These are phyloP conservation scores for Poeciliopsis presidionis DNA, from an alignment of 2,797 vertebrate species.

Conservation along the genomic window DNA sequence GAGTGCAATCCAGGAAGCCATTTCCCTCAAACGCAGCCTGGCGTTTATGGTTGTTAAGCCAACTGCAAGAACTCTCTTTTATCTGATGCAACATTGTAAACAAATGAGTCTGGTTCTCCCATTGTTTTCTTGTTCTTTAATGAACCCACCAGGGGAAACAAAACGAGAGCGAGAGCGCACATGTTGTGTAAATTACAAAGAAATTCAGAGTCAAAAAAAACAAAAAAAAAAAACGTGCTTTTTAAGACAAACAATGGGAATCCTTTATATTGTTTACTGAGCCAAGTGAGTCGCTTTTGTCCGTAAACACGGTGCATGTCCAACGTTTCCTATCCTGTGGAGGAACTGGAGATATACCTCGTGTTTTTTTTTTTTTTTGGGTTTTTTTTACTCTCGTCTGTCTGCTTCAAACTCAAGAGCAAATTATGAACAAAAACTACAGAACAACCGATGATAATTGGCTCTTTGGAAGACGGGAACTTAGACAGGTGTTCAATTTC, in stretches of 20 bases:
- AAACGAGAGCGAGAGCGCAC: not conserved
- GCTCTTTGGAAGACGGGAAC: not conserved
- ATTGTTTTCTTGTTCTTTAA: not conserved
- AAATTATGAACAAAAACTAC: not conserved
- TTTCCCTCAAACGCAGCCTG: not conserved
- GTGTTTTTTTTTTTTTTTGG: not conserved
- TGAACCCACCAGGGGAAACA: not conserved
- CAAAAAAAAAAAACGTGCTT: not conserved
- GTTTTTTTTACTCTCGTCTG: not conserved
- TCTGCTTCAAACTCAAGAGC: not conserved
- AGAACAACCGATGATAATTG: not conserved
- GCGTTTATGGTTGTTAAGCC: not conserved
- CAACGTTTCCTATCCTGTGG: not conserved
- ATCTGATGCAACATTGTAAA: not conserved
- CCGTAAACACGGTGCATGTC: not conserved
- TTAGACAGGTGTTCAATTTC: not conserved
- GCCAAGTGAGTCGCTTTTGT: not conserved
- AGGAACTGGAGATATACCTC: not conserved
- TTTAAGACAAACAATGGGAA: not conserved
- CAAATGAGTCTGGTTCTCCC: not conserved
- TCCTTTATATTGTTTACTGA: not conserved
- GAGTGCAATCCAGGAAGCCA: slow-evolving; percentile 1
- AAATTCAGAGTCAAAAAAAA: not conserved
- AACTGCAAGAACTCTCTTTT: not conserved
- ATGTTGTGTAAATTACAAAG: not conserved